Base-by-base conservation (phyloP, 1,140 invertebrate species). In the Marisa cornuarietis region DNA sequence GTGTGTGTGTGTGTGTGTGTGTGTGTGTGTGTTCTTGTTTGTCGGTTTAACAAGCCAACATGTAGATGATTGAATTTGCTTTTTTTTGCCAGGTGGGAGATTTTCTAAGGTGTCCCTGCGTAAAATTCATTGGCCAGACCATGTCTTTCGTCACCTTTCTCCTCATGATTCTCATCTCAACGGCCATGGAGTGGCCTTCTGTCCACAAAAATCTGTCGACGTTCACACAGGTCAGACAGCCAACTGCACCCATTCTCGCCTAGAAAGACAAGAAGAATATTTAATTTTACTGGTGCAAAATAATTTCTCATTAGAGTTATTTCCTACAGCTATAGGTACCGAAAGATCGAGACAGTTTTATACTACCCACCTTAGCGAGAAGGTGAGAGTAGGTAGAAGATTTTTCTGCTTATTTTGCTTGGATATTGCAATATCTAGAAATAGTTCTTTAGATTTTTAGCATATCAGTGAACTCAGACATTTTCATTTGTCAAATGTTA, bases 81-180 rank as follows among this genome's bases (percentile, higher is more conserved):
- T 31, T 26, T 76, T 4, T 78, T 83, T 75, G 82, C 77, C 81
- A 91, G 90, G 66, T 87, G 51, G 85, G 87, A 0, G 81, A 82
- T 26, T 86, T 90, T 62, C 85, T 90, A 61, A 78, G 82, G 13
- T 87, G 85, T 65, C 90, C 90, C 8, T 89, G 88, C 79, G 86
- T 91, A 3, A 91, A 90, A 83, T 90, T 91, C 71, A 88, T 91
- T 52, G 87, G 85, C 51, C 92, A 93, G 66, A 90, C 93, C 5
- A 92, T 93, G 20, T 92, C 93, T n/a, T 95, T 94, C 81, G 69
- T 93, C 2, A 85, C 94, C 24, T 94, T 95, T 85, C 91, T 95
- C 0, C 84, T 92, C 0, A 89, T 94, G 79, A 91, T 94, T 31
- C 93, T 94, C 76, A 85, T 88, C 54, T 88, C 86, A 16, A 88